A percentile compares a stretch with the other conserved stretches of the same genome.
phyloP scores from a whole-genome alignment of 2,888 invertebrate genomes.

The Tigriopus californicus region DNA sequence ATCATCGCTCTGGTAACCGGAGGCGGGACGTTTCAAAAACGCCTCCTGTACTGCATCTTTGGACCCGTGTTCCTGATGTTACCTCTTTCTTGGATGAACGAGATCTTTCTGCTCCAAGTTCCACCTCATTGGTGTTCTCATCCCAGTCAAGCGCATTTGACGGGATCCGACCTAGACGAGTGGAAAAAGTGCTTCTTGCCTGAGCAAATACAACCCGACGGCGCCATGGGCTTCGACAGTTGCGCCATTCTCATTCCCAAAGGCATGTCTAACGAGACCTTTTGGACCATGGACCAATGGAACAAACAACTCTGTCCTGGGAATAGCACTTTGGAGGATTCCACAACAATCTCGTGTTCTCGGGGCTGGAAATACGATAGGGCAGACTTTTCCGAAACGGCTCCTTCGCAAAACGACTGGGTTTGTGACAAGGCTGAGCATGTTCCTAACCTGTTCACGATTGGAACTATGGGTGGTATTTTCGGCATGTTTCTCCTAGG shows the following conservation, averaged over 20 bases:
- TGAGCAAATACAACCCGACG: not conserved
- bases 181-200: not conserved
- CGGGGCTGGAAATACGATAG: not conserved
- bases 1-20: not conserved
- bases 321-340: too few relatives aligned
- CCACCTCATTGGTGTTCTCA: not conserved
- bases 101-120: not conserved
- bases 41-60: not conserved
- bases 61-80: not conserved
- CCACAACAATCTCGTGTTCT: not conserved
- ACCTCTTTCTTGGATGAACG: not conserved
- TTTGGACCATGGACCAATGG: not conserved
- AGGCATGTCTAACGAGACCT: not conserved
- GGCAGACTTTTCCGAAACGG: not conserved
- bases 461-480: not conserved
- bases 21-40: not conserved
- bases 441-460: not conserved
- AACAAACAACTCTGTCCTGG: too few relatives aligned
- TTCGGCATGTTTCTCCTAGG: not conserved
- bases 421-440: not conserved
- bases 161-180: not conserved
- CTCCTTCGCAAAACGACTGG: not conserved
- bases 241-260: not conserved
- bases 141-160: not conserved
- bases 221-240: not conserved